phyloP scores from a whole-genome alignment of 1,140 invertebrate species.

The Delia radicum region DNA sequence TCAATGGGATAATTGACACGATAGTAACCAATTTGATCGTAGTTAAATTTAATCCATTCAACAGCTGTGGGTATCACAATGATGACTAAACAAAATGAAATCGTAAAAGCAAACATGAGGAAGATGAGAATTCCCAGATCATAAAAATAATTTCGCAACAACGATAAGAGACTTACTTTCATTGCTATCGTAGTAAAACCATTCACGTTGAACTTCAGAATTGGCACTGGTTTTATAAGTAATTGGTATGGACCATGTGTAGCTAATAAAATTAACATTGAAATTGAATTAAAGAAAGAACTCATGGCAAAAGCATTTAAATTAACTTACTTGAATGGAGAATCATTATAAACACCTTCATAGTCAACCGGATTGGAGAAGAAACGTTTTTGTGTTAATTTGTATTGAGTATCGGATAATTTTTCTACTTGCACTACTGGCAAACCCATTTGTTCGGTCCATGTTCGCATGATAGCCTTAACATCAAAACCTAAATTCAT shows the following conservation, averaged over 20 bases:
- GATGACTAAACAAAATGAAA: constrained; percentile 46
- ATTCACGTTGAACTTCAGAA: constrained; percentile 43
- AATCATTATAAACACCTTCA: constrained; percentile 58
- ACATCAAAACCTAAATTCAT: constrained; percentile 49
- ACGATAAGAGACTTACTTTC: constrained; percentile 45
- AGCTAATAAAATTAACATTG: constrained; percentile 59
- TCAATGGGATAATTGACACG: constrained; percentile 76
- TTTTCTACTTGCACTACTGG: constrained; percentile 71
- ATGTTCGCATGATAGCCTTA: constrained; percentile 83
- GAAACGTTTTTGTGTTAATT: constrained; percentile 75
- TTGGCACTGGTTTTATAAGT: constrained; percentile 68
- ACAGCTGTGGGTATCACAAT: constrained; percentile 44
- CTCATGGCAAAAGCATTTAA: background rate
- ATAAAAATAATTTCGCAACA: background rate
- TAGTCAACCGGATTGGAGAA: constrained; percentile 65
- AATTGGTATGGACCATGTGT: constrained; percentile 82
- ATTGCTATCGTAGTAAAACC: constrained; percentile 48
- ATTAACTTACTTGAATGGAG: constrained; percentile 62
- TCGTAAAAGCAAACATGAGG: background rate
- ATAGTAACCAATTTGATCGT: constrained; percentile 83
- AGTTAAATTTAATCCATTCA: constrained; percentile 84
- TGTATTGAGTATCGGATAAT: constrained; percentile 58
- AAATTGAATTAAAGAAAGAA: background rate
- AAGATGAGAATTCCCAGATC: background rate
- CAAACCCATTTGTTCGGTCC: constrained; percentile 90